Percentiles rank a stretch among this genome's conserved stretches.
Conservation (phyloP, 2,888 invertebrate species). For the Leptopterna dolabrata region DNA sequence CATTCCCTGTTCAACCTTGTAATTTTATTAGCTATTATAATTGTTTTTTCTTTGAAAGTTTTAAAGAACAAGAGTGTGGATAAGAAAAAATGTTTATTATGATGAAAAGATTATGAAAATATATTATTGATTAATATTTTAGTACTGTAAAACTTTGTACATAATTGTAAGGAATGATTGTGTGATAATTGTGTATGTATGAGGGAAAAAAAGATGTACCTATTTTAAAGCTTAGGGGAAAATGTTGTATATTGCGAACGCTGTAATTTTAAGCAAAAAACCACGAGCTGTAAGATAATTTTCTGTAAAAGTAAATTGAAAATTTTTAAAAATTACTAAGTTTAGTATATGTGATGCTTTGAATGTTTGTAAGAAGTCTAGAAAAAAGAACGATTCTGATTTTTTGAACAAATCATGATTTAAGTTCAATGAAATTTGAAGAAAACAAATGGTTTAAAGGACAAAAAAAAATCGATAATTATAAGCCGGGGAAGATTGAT, state of each 20-base stretch:
- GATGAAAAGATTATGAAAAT: conserved; percentile 45
- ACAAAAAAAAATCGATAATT: background rate
- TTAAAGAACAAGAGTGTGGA: conserved; percentile 45
- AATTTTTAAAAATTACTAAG: conserved; percentile 30
- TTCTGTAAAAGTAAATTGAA: conserved; percentile 36
- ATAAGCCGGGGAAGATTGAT: background rate
- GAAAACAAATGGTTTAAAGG: background rate
- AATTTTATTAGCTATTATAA: conserved; percentile 41
- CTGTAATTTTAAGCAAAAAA: conserved; percentile 51
- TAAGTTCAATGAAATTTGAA: background rate
- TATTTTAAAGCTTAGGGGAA: background rate
- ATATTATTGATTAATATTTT: conserved; percentile 60
- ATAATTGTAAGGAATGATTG: conserved; percentile 58
- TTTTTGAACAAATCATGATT: background rate
- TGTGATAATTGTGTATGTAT: conserved; percentile 53
- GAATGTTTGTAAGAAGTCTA: conserved; percentile 61
- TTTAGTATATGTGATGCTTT: conserved; percentile 62
- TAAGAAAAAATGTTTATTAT: conserved; percentile 26
- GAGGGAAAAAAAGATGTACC: conserved; percentile 11
- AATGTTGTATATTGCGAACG: conserved; percentile 31
- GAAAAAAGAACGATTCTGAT: conserved; percentile 53
- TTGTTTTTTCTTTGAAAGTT: conserved; percentile 47
- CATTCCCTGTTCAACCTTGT: conserved; percentile 57
- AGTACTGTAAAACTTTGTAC: conserved; percentile 62
- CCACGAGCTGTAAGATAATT: conserved; percentile 53